A percentile compares a stretch with the other conserved stretches of the same genome.
phyloP scores from a whole-genome alignment of 2,113 vertebrate species.

The Aptenodytes patagonicus region DNA sequence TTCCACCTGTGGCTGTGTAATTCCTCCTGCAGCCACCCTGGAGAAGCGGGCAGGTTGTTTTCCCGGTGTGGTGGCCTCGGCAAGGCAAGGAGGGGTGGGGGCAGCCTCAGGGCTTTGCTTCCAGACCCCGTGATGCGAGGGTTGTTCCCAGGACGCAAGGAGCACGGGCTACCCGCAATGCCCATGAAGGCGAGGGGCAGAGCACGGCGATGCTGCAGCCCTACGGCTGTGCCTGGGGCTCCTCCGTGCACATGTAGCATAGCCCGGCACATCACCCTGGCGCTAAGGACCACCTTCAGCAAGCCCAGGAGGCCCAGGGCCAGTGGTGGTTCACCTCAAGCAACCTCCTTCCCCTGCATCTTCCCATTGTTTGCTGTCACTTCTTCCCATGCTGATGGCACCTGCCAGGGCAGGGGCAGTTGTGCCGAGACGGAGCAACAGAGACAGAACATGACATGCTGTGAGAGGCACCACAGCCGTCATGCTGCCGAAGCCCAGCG shows the following conservation, averaged over 20 bases:
- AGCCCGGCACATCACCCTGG: too few relatives aligned
- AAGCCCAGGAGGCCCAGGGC: background rate
- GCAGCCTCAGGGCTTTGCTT: rapidly evolving
- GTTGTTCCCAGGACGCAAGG: background rate
- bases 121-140: background rate
- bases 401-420: background rate
- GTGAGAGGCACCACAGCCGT: background rate
- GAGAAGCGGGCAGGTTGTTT: background rate
- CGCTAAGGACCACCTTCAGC: background rate
- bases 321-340: too few relatives aligned
- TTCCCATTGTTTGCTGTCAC: background rate
- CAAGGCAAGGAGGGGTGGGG: background rate
- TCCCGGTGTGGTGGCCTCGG: background rate
- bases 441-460: background rate
- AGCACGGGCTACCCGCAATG: background rate
- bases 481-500: background rate
- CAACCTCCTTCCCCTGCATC: background rate
- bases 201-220: background rate
- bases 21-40: background rate
- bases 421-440: background rate
- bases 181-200: background rate
- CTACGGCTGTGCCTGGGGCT: background rate
- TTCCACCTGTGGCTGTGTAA: background rate
- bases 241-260: background rate
- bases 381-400: background rate